Evolutionary conservation across 1,140 invertebrate species (phyloP), one percentile per base, ranked within the genome.

Genomic region (Micrasema minimum): DNA sequence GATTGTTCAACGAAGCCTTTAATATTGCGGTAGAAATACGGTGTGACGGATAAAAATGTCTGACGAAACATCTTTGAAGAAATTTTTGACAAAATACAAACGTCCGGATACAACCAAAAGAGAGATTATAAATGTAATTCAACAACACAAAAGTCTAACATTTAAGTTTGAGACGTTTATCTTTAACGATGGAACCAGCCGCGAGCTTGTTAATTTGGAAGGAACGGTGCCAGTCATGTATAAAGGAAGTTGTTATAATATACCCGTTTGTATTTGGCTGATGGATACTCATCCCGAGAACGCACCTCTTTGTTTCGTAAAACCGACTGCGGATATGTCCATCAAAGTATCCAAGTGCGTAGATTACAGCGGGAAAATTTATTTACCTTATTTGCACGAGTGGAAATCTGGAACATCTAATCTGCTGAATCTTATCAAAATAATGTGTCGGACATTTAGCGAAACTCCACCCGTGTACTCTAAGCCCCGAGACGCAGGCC

Each of bases 251-350:
- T 88, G 83, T 14, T 99, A 99, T 83, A 96, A 99, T 84, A 99
- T 99, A 83, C 98, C 98, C 38, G 90, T 99, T 23, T 93, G 92
- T 80, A 92, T 99, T 77, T 99, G 96, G 94, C 79, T 99, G 26
- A 91, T 97, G 89, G 96, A 99, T 78, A 98, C 95, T 23, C 95
- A 99, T 88, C 98, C 98, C 0, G 90, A 94, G 79, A 94, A 97
- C 85, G 94, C 96, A 16, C 98, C 98, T n/a, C 93, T 99, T 81
- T 98, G 96, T 79, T 99, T 93, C 83, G 98, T 99, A 0, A 94
- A 91, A 82, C 98, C 98, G 41, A 99, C 98, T 4, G 69, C 89
- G 61, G 94, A 94, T 71, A 99, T 99, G 98, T 89, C 90, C 62
- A 97, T 99, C 69, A 98, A 97, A 87, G 90, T 92, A 16, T 98